phyloP scores from a whole-genome alignment of 2,113 vertebrate species.

The Brevimyrus niger region DNA sequence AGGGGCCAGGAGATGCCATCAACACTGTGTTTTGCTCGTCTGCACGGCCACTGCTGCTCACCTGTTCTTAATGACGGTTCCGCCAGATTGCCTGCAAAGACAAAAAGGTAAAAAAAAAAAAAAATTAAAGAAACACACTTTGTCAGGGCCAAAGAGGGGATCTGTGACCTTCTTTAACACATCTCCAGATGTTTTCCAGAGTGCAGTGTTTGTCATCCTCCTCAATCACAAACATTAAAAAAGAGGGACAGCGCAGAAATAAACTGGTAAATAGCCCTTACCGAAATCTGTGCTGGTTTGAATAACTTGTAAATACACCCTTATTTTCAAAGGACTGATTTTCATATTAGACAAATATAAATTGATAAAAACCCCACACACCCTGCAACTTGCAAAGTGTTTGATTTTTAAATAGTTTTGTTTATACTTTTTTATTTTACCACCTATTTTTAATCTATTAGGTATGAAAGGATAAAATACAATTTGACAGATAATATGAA shows the following conservation, averaged over 20 bases:
- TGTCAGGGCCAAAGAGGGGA: neutral
- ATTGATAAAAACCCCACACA: neutral
- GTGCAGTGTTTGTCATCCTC: neutral
- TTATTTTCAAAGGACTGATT: neutral
- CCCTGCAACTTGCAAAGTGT: neutral
- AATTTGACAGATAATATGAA: neutral
- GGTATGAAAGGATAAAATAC: neutral
- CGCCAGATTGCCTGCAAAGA: constrained; percentile 30
- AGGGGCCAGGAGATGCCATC: neutral
- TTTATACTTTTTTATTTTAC: neutral
- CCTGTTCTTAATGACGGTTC: constrained; percentile 35
- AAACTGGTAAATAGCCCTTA: neutral
- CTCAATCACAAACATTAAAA: neutral
- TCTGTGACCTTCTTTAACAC: neutral
- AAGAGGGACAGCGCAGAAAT: neutral
- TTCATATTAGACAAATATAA: constrained; percentile 2
- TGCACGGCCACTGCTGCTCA: neutral
- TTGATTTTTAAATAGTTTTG: neutral
- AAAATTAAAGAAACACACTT: neutral
- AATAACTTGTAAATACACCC: neutral
- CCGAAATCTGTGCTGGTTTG: neutral
- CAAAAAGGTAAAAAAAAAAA: constrained; percentile 9
- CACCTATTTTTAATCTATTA: neutral
- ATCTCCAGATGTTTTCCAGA: neutral
- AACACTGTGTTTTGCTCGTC: neutral